Conservation (phyloP, 2,888 invertebrate genomes). For the Polydrusus pterygomalis region DNA sequence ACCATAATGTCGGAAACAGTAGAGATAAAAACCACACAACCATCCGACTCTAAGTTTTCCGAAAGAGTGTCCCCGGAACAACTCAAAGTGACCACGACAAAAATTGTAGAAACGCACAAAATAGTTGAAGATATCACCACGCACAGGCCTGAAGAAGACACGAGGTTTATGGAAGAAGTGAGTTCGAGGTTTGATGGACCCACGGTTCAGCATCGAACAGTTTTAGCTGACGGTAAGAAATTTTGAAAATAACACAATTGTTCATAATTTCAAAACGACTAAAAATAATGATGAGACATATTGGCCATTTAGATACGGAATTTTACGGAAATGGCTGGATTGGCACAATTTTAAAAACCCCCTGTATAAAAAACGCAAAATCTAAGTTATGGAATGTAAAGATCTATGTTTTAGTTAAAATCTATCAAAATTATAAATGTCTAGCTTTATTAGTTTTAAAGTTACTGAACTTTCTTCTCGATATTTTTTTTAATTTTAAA, state of each 20-base stretch:
- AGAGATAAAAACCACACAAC: slow-evolving; percentile 63
- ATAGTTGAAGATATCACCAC: slow-evolving; percentile 63
- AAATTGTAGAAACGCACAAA: slow-evolving; percentile 63
- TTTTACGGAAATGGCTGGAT: too few relatives aligned
- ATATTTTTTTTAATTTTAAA: not conserved
- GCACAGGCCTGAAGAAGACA: slow-evolving; percentile 72
- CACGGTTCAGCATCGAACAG: slow-evolving; percentile 30
- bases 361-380: too few relatives aligned
- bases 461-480: too few relatives aligned
- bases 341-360: too few relatives aligned
- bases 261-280: too few relatives aligned
- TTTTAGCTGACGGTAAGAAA: slow-evolving; percentile 44
- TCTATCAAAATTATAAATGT: too few relatives aligned
- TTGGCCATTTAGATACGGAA: too few relatives aligned
- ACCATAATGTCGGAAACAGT: slow-evolving; percentile 37
- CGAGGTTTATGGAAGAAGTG: slow-evolving; percentile 72
- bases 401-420: too few relatives aligned
- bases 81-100: slow-evolving; percentile 44
- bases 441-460: too few relatives aligned
- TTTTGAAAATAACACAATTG: not conserved
- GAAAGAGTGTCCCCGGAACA: slow-evolving; percentile 58
- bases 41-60: slow-evolving; percentile 60
- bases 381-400: too few relatives aligned
- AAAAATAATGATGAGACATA: too few relatives aligned
- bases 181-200: slow-evolving; percentile 70